Evolutionary conservation across 2,797 vertebrate species (phyloP).

Genomic region (Stomatorhinus walkeri): DNA sequence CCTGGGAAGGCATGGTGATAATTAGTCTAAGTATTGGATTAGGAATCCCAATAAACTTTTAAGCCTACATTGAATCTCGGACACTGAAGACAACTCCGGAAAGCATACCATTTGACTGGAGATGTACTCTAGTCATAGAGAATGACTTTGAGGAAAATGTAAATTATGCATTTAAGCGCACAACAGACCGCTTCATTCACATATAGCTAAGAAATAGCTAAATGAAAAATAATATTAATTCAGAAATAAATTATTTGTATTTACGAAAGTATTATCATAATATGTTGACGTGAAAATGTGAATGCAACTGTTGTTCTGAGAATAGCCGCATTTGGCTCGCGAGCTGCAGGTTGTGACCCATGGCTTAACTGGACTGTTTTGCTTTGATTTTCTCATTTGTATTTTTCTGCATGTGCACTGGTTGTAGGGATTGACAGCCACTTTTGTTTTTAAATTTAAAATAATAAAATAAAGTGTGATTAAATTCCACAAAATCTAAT

Average conservation of each 20-base stretch:
- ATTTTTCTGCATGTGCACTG: background rate
- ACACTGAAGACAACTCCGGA: background rate
- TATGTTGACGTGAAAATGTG: background rate
- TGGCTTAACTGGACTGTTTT: background rate
- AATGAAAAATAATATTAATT: background rate
- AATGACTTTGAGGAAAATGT: background rate
- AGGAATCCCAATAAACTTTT: background rate
- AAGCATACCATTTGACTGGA: background rate
- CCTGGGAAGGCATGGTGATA: background rate
- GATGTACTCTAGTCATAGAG: background rate
- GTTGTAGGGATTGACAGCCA: background rate
- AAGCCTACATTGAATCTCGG: background rate
- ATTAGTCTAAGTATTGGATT: background rate
- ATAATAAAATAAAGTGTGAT: background rate
- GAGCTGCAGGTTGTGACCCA: background rate
- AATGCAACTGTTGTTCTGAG: background rate
- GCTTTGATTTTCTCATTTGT: background rate
- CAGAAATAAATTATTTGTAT: background rate
- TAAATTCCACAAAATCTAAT: background rate
- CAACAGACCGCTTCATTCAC: background rate
- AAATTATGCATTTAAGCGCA: background rate
- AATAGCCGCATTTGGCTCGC: background rate
- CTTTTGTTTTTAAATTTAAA: background rate
- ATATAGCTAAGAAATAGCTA: background rate
- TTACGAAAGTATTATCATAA: background rate